Base-by-base conservation (phyloP, 2,888 invertebrate genomes). In the Uropetala carovei region DNA sequence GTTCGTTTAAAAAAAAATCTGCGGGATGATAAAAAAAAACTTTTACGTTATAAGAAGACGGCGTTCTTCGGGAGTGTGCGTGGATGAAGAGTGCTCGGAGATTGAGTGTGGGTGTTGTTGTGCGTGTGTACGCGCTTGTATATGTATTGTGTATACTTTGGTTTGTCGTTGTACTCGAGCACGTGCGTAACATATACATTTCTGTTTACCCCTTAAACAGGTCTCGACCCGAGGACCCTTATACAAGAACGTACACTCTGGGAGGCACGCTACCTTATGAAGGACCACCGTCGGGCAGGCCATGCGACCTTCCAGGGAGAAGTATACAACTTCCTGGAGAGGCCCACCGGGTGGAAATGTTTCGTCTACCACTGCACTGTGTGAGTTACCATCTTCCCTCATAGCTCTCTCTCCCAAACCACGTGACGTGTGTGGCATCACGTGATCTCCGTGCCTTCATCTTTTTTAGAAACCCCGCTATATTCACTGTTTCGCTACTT, bases 261-360 rank as follows among this genome's bases (percentile, higher is more conserved):
- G 96, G 96, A 94, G 94, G 95, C 94, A 93, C 95, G 96, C 92
- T 96, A 96, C 94, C 95, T 96, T 93, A 95, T 96, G 92, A 96
- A 96, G 94, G 96, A 96, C 94, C 96, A 96, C 94, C 95, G 96
- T 82, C 96, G 96, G 93, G 96, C 96, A 92, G 96, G 96, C 81
- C 95, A 96, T 93, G 96, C 96, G 82, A 97, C 97, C 14, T 96
- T 97, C 94, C 97, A 98, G 94, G 97, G 97, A 91, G 96, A 97
- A 95, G 97, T 98, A 89, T 98, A 98, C 96, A 98, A 98, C 95
- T 98, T 98, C 95, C 95, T 98, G 94, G 98, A 98, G 95, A 95
- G 98, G 93, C 98, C 98, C 2, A 97, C 97, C 92, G 98, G 97
- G 93, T 98, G 97, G 97, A 97, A 97, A 95, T 98, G 98, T 95